Evolutionary conservation across 2,888 invertebrate genomes (phyloP).

Genomic region (Macaria notata): DNA sequence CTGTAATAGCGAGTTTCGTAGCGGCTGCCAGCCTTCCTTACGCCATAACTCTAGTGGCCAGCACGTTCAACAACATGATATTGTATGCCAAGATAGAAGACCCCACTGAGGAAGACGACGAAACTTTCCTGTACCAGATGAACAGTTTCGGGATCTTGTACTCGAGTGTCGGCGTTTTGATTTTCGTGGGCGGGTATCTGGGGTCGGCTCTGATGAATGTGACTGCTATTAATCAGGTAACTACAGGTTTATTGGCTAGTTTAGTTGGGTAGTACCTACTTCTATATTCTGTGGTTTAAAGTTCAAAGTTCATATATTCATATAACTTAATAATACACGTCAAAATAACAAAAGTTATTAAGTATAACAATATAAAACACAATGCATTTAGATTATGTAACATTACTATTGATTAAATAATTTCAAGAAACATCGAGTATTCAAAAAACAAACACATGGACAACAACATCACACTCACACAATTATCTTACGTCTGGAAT

Average conservation of each 20-base stretch:
- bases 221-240: constrained; percentile 85
- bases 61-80: constrained; percentile 83
- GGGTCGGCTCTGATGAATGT: constrained; percentile 85
- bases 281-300: no score
- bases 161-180: constrained; percentile 80
- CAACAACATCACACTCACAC: no score
- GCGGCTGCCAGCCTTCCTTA: constrained; percentile 48
- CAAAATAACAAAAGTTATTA: no score
- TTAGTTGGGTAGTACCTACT: no score
- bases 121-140: constrained; percentile 73
- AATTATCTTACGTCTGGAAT: no score
- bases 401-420: no score
- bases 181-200: constrained; percentile 82
- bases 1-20: constrained; percentile 59
- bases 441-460: no score
- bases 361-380: no score
- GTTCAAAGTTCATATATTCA: no score
- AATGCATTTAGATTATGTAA: no score
- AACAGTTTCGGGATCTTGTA: constrained; percentile 82
- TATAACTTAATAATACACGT: no score
- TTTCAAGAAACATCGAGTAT: no score
- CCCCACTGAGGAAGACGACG: constrained; percentile 36
- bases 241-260: background rate
- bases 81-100: constrained; percentile 52
- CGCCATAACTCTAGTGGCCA: constrained; percentile 51